Evolutionary conservation across 2,113 vertebrate genomes (phyloP).

Genomic region (Hymenochirus boettgeri): DNA sequence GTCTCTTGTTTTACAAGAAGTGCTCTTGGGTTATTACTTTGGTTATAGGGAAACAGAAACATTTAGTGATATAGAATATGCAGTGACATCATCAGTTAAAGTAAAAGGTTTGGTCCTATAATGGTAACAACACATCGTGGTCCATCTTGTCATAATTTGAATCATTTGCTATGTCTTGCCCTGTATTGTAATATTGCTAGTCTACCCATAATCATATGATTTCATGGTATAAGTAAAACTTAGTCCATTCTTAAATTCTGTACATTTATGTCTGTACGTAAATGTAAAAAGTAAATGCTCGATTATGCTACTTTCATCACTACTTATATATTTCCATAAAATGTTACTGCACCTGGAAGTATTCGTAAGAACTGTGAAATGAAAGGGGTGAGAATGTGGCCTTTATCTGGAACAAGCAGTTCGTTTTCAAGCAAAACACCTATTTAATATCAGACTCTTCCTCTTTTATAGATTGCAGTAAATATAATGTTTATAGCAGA

Average conservation of each 20-base stretch:
- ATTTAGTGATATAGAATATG: constrained; percentile 21
- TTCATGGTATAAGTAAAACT: no score
- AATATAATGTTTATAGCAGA: constrained; percentile 41
- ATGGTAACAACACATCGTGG: no score
- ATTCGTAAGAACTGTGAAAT: constrained; percentile 35
- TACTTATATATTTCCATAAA: no score
- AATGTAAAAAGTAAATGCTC: no score
- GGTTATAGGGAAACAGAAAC: constrained; percentile 36
- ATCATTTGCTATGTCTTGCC: no score
- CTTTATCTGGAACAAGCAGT: constrained; percentile 33
- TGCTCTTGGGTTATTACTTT: constrained; percentile 34
- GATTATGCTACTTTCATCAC: constrained; percentile 31
- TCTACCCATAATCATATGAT: no score
- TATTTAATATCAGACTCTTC: constrained; percentile 40
- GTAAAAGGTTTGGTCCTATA: no score
- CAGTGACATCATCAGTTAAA: constrained; percentile 14
- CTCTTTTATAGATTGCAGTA: constrained; percentile 38
- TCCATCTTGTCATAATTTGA: no score
- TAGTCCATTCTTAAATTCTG: no score
- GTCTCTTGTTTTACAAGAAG: constrained; percentile 34
- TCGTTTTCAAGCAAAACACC: constrained; percentile 39
- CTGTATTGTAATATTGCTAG: no score
- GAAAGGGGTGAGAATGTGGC: constrained; percentile 37
- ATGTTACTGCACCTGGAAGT: constrained; percentile 33
- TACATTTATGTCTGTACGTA: no score